phyloP scores from a whole-genome alignment of 2,113 vertebrate species.

The Trichomycterus rosablanca region DNA sequence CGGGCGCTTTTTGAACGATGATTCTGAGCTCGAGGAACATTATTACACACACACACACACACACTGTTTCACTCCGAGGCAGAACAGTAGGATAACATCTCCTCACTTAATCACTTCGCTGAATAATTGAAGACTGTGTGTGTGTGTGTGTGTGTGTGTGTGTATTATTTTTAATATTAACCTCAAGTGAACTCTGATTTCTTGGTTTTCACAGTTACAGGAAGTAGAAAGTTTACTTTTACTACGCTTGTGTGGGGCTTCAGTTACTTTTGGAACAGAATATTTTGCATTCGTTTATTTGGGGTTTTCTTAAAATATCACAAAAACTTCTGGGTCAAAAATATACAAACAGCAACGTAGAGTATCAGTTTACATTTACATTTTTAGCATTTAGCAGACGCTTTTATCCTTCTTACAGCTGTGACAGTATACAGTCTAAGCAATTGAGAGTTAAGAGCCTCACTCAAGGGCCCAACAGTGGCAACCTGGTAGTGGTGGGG shows the following conservation, averaged over 20 bases:
- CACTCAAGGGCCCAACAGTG: too few relatives aligned
- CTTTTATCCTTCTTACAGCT: too few relatives aligned
- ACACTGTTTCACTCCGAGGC: constrained; percentile 3
- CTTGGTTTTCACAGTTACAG: background rate
- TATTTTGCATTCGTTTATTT: background rate
- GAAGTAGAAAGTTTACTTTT: too few relatives aligned
- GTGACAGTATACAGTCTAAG: too few relatives aligned
- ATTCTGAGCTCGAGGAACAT: background rate
- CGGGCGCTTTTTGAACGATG: background rate
- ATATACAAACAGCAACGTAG: background rate
- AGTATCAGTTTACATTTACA: too few relatives aligned
- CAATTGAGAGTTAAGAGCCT: too few relatives aligned
- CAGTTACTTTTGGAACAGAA: too few relatives aligned
- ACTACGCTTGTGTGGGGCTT: too few relatives aligned
- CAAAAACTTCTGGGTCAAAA: too few relatives aligned
- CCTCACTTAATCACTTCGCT: constrained; percentile 31
- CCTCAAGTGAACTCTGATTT: background rate
- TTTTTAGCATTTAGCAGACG: too few relatives aligned
- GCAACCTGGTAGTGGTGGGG: too few relatives aligned
- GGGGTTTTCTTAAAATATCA: too few relatives aligned
- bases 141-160: constrained; percentile 14
- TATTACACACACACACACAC: constrained; percentile 1
- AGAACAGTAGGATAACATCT: constrained; percentile 18
- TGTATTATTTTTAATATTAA: constrained; percentile 12
- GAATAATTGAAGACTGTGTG: constrained; percentile 28